Percentiles rank a stretch among this genome's conserved stretches.
These are phyloP conservation scores for Panonychus citri DNA, from an alignment of 1,140 invertebrate species.

Conservation along the genomic window DNA sequence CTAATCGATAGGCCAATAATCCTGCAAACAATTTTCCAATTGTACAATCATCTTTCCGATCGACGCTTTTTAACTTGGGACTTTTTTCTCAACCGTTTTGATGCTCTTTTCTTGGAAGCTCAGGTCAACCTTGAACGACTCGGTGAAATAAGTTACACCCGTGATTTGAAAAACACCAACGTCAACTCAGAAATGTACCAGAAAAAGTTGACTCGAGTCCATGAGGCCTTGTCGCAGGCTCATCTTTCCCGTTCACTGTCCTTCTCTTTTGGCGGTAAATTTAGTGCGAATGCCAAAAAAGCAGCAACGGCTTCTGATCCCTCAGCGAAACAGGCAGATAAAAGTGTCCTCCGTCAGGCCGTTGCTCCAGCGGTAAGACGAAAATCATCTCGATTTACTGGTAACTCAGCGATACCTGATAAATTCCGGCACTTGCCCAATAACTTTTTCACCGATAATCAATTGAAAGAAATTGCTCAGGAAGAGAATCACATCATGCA, in stretches of 20 bases:
- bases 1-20: constrained; percentile 91
- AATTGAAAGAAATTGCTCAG: constrained; percentile 24
- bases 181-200: constrained; percentile 64
- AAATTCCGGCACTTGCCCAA: constrained; percentile 38
- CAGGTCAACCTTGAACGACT: constrained; percentile 66
- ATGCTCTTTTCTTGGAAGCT: constrained; percentile 79
- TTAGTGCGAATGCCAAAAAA: constrained; percentile 29
- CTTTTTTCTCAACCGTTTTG: constrained; percentile 92
- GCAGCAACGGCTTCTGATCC: neutral
- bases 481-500: constrained; percentile 32
- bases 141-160: constrained; percentile 41
- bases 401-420: constrained; percentile 26
- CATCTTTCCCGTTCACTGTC: constrained; percentile 50
- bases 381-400: constrained; percentile 56
- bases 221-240: constrained; percentile 52
- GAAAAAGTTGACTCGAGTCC: constrained; percentile 61
- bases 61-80: constrained; percentile 81
- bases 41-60: constrained; percentile 76
- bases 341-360: constrained; percentile 62
- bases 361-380: constrained; percentile 67
- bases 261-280: constrained; percentile 70
- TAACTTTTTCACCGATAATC: constrained; percentile 29
- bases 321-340: constrained; percentile 47
- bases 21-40: constrained; percentile 78
- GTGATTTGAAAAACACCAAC: constrained; percentile 72